Base-by-base conservation (phyloP, 2,797 vertebrate species). In the Podarcis lilfordi region DNA sequence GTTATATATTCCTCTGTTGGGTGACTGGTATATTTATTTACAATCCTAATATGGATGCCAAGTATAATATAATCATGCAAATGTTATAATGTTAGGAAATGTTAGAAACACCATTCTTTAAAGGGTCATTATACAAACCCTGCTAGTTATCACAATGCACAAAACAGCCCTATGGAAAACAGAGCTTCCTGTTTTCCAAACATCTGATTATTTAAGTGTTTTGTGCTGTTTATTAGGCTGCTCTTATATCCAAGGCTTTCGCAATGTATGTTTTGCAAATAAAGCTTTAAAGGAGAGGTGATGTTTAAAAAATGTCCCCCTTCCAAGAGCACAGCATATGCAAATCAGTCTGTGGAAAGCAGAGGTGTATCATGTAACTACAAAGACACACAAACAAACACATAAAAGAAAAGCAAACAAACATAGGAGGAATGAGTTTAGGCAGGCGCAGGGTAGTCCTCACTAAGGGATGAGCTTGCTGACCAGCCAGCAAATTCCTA, bases 1-100 rank as follows among this genome's bases (percentile, higher is more conserved):
- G 10, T 59, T 89, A 35, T 80, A 3, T 74, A 40, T 37, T 61
- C 17, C 5, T 45, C 68, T 45, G 8, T 43, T 35, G 21, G 27
- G 32, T 68, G 19, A 32, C 32, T 35, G 32, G 5, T 77, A 68
- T 29, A 66, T 86, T 69, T 13, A 76, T 86, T 77, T 82, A 55
- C 43, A 43, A 27, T 35, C 43, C 32, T 72, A 40, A 59, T 72
- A 76, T 76, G 27, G 43, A 69, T n/a, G 61, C 23, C 23, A 76
- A 25, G 71, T 2, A 3, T 59, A 61, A 11, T 74, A 69, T 80
- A 40, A 50, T 66, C 64, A 55, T 64, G 21, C 50, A 68, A 75
- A 55, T 74, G 15, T 84, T 92, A 78, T 83, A 90, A 89, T 84
- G 80, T 72, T 91, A 90, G 80, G 35, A 15, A 91, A 89, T 87